phyloP scores from a whole-genome alignment of 1,140 invertebrate species.

The Drosophila pallidifrons region DNA sequence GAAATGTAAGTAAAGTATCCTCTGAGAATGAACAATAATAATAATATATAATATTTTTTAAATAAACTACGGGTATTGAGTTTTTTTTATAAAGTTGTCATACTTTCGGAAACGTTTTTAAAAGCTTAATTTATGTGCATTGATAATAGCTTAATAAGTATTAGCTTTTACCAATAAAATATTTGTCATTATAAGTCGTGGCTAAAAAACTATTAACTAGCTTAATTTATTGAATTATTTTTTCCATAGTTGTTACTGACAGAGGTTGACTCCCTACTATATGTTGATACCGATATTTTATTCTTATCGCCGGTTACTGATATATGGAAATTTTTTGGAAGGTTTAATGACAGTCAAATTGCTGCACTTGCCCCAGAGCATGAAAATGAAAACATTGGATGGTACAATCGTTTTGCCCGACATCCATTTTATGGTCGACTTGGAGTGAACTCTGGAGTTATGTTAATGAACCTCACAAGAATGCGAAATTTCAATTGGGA shows the following conservation, averaged over 20 bases:
- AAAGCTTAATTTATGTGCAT: no score
- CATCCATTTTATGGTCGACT: conserved; percentile 97
- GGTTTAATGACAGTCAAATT: conserved; percentile 95
- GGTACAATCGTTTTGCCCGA: conserved; percentile 98
- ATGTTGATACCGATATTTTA: conserved; percentile 96
- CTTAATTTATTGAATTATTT: background rate
- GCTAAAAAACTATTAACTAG: background rate
- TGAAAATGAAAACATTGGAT: conserved; percentile 95
- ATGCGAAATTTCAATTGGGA: conserved; percentile 95
- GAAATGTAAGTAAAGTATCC: no score
- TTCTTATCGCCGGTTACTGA: conserved; percentile 93
- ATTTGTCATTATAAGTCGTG: no score
- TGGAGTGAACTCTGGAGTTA: conserved; percentile 98
- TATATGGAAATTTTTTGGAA: conserved; percentile 93
- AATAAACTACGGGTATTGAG: no score
- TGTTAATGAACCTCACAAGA: conserved; percentile 98
- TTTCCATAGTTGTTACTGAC: conserved; percentile 55
- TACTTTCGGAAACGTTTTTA: no score
- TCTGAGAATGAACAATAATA: no score
- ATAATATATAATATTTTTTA: no score
- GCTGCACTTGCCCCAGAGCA: conserved; percentile 95
- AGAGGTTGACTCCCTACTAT: conserved; percentile 93
- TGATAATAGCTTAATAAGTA: no score
- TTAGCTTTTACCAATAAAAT: no score
- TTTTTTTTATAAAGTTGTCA: no score